Percentiles rank a stretch among this genome's conserved stretches.
These are phyloP conservation scores for Sinohyriopsis cumingii DNA, from an alignment of 2,888 invertebrate species.

Conservation along the genomic window DNA sequence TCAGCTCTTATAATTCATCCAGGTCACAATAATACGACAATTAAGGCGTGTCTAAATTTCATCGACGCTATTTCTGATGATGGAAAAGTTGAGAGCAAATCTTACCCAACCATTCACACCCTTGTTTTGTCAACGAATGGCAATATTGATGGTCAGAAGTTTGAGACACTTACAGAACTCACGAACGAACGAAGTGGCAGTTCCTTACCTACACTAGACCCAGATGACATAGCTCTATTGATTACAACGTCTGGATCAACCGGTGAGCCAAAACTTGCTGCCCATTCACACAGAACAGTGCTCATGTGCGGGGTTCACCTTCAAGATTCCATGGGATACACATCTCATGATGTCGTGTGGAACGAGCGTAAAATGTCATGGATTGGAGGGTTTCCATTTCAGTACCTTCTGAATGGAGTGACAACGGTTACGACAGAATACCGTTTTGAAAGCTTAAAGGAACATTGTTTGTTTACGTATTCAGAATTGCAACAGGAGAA, in stretches of 20 bases:
- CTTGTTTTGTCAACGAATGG: constrained; percentile 2
- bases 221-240: constrained; percentile 8
- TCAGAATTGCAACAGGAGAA: constrained; percentile 11
- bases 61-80: constrained; percentile 6
- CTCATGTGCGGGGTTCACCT: constrained; percentile 13
- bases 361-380: too few relatives aligned
- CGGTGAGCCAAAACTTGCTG: constrained; percentile 16
- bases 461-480: constrained; percentile 13
- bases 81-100: constrained; percentile 2
- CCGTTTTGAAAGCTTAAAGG: too few relatives aligned
- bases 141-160: neutral
- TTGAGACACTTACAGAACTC: constrained; percentile 2
- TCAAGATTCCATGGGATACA: constrained; percentile 1
- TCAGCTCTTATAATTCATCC: constrained; percentile 12
- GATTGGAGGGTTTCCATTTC: too few relatives aligned
- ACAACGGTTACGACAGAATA: constrained; percentile 7
- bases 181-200: neutral
- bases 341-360: too few relatives aligned
- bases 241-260: constrained; percentile 19
- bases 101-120: constrained; percentile 8
- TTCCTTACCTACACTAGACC: constrained; percentile 13
- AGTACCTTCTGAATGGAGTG: neutral
- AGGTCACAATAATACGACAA: neutral
- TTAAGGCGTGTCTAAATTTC: constrained; percentile 17
- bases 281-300: constrained; percentile 12